Percentiles rank a stretch among this genome's conserved stretches.
Conservation (phyloP, 2,888 invertebrate species). For the Emmelina monodactyla region DNA sequence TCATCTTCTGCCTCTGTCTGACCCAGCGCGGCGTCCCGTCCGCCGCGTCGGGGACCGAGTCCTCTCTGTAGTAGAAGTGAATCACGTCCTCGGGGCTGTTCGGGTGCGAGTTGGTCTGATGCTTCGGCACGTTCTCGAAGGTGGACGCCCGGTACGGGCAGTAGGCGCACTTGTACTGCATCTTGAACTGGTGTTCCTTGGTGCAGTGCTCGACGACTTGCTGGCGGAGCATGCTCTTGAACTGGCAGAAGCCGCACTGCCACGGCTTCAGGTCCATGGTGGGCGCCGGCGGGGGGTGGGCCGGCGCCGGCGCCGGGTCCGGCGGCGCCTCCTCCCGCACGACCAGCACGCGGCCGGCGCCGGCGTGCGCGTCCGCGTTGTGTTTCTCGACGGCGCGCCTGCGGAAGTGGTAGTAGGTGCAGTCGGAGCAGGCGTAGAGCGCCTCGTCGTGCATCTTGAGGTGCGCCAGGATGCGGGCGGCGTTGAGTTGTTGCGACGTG, state of each 20-base stretch:
- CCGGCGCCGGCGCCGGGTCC: constrained; percentile 15
- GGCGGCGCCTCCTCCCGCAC: constrained; percentile 31
- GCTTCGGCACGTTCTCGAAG: constrained; percentile 64
- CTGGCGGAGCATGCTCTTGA: constrained; percentile 64
- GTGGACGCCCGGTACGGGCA: constrained; percentile 68
- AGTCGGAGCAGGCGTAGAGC: constrained; percentile 76
- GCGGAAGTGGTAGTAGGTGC: constrained; percentile 71
- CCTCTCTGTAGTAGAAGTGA: constrained; percentile 64
- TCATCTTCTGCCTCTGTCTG: constrained; percentile 31
- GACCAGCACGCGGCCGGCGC: constrained; percentile 38
- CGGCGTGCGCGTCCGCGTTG: constrained; percentile 65
- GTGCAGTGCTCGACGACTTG: constrained; percentile 69
- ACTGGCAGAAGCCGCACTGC: constrained; percentile 75
- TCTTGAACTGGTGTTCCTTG: constrained; percentile 68
- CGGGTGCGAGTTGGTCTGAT: constrained; percentile 68
- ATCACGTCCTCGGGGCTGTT: constrained; percentile 38
- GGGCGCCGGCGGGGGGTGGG: constrained; percentile 22
- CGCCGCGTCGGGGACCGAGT: constrained; percentile 28
- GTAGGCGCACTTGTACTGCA: constrained; percentile 75
- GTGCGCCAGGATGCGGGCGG: constrained; percentile 74
- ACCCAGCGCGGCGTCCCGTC: constrained; percentile 42
- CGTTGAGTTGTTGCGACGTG: constrained; percentile 45
- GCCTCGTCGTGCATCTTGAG: constrained; percentile 77
- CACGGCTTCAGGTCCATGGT: constrained; percentile 69
- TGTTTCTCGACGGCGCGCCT: constrained; percentile 73